phyloP scores from a whole-genome alignment of 2,113 vertebrate species.

The Scolopax mira region DNA sequence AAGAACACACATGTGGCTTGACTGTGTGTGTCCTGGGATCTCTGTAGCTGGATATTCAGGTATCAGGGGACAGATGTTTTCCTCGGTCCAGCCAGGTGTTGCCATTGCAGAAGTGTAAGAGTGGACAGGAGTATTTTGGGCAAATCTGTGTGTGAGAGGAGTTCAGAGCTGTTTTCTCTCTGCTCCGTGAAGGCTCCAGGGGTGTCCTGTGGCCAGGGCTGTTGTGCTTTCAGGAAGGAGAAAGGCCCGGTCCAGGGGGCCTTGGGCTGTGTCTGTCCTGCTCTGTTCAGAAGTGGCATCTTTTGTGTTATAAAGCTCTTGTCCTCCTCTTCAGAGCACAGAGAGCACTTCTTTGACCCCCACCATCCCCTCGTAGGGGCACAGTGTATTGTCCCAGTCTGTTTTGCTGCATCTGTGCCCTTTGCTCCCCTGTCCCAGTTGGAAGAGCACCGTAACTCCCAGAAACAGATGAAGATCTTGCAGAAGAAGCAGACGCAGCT shows the following conservation, averaged over 20 bases:
- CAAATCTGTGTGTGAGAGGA: neutral
- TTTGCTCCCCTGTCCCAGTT: conserved; percentile 70
- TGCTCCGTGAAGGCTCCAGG: neutral
- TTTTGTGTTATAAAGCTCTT: neutral
- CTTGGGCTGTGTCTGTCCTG: neutral
- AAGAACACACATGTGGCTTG: fast-evolving
- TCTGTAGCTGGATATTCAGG: neutral
- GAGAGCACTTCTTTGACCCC: neutral
- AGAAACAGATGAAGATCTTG: conserved; percentile 93
- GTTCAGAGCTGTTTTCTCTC: neutral
- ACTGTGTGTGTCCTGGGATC: neutral
- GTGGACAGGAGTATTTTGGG: neutral
- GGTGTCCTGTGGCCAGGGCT: neutral
- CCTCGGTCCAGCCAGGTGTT: neutral
- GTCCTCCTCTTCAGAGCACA: neutral
- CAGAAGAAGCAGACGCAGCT: conserved; percentile 97
- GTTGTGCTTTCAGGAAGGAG: neutral
- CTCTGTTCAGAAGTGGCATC: neutral
- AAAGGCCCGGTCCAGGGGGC: neutral
- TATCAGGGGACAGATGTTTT: fast-evolving
- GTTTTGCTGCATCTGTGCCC: neutral
- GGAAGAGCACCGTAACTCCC: conserved; percentile 92
- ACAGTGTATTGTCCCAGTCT: neutral
- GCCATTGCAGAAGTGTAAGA: neutral
- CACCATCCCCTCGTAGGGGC: fast-evolving